phyloP scores from a whole-genome alignment of 1,140 invertebrate species.

The Drosophila persimilis region DNA sequence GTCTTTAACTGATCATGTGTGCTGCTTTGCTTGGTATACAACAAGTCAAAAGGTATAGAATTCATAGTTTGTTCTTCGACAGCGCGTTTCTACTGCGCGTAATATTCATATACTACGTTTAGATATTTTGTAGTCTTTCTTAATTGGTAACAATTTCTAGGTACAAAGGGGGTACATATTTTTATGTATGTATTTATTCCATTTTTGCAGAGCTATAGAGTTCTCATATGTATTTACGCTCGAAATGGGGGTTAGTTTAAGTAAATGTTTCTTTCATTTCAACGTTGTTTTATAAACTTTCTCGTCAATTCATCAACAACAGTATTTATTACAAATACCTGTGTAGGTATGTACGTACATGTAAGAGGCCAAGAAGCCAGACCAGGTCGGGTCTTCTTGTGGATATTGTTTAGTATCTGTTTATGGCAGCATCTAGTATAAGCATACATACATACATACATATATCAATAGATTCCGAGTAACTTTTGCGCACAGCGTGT shows the following conservation, averaged over 20 bases:
- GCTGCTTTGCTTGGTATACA: conserved; percentile 28
- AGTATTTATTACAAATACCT: conserved; percentile 58
- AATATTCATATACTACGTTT: conserved; percentile 40
- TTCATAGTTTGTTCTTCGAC: conserved; percentile 39
- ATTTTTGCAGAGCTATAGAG: conserved; percentile 40
- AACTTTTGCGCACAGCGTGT: conserved; percentile 56
- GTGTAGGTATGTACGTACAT: conserved; percentile 31
- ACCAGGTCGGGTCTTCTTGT: conserved; percentile 49
- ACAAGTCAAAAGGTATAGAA: conserved; percentile 32
- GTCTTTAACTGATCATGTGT: conserved; percentile 59
- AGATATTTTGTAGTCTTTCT: conserved; percentile 52
- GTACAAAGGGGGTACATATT: conserved; percentile 58
- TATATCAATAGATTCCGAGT: conserved; percentile 38
- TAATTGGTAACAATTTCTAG: conserved; percentile 74
- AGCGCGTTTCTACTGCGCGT: conserved; percentile 35
- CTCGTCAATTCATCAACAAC: conserved; percentile 70
- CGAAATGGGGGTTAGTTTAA: conserved; percentile 40
- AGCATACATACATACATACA: conserved; percentile 62
- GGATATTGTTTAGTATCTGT: conserved; percentile 56
- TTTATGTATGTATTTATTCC: conserved; percentile 35
- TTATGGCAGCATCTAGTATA: conserved; percentile 75
- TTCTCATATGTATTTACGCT: conserved; percentile 22
- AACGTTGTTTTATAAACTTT: conserved; percentile 81
- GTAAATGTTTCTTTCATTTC: conserved; percentile 46
- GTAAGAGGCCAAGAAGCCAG: conserved; percentile 33